Conservation (phyloP, 1,140 invertebrate species). For the Drosophila kohkoa region DNA sequence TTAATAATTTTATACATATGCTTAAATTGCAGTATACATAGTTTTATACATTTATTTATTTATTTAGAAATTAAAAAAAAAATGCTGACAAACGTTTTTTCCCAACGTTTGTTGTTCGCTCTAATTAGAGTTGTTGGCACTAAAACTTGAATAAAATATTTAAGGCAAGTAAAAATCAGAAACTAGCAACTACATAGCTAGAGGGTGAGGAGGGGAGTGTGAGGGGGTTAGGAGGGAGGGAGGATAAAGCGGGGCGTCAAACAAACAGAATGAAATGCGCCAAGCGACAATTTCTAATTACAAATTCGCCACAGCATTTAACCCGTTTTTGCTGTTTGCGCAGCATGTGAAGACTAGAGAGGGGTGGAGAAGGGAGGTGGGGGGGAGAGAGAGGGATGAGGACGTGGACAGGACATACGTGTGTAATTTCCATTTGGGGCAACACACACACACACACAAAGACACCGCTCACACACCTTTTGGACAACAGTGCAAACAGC, state of each 20-base stretch:
- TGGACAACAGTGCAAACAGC: constrained; percentile 63
- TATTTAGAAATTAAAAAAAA: no score
- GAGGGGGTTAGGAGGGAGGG: no score
- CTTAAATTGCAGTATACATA: background rate
- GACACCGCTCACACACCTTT: constrained; percentile 62
- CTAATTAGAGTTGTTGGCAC: constrained; percentile 36
- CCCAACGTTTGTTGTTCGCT: constrained; percentile 5
- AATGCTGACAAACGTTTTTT: background rate
- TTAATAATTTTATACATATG: no score
- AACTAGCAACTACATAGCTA: constrained; percentile 42
- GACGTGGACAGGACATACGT: constrained; percentile 42
- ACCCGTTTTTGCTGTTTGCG: constrained; percentile 74
- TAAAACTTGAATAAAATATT: constrained; percentile 73
- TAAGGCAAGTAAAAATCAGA: constrained; percentile 55
- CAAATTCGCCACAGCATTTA: constrained; percentile 83
- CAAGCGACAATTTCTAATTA: constrained; percentile 84
- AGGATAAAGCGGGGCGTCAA: constrained; percentile 35
- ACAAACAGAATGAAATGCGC: constrained; percentile 78
- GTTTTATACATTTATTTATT: background rate
- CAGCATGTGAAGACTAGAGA: background rate
- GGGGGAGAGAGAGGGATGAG: background rate
- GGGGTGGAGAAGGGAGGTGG: background rate
- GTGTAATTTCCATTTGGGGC: constrained; percentile 70
- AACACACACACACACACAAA: constrained; percentile 45
- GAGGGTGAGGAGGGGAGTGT: no score